Evolutionary conservation across 2,888 invertebrate genomes (phyloP).

Genomic region (Ptychoptera albimana): DNA sequence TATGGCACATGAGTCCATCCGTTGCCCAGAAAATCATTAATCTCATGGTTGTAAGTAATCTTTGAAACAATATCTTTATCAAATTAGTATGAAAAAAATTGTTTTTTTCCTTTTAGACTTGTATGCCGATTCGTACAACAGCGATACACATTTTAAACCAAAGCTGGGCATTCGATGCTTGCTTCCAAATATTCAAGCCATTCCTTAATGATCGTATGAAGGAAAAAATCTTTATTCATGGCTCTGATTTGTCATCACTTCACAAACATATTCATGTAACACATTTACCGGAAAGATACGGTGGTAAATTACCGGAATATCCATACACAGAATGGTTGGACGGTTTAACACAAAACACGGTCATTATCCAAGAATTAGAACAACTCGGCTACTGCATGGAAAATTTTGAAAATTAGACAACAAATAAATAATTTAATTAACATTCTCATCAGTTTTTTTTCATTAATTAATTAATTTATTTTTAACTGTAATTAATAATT

Average conservation of each 20-base stretch:
- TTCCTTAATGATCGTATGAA: conserved; percentile 52
- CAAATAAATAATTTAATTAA: no score
- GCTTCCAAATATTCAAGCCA: conserved; percentile 63
- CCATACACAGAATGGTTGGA: conserved; percentile 61
- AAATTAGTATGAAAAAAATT: neutral
- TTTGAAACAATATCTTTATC: neutral
- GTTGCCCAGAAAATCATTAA: conserved; percentile 51
- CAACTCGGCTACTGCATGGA: conserved; percentile 37
- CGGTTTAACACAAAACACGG: conserved; percentile 37
- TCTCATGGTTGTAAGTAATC: conserved; percentile 46
- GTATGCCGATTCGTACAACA: conserved; percentile 55
- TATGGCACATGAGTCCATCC: conserved; percentile 55
- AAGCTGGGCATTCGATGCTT: conserved; percentile 66
- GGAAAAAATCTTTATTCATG: conserved; percentile 42
- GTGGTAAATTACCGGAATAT: conserved; percentile 46
- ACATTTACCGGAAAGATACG: conserved; percentile 45
- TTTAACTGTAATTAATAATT: no score
- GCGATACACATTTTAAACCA: conserved; percentile 66
- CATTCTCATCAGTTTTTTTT: no score
- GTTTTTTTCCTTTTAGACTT: conserved; percentile 35
- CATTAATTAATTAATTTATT: no score
- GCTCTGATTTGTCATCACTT: conserved; percentile 50
- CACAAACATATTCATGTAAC: conserved; percentile 57
- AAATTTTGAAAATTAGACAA: no score
- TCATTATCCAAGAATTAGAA: conserved; percentile 44